Conservation (phyloP, 2,888 invertebrate genomes). For the Tinea pellionella region DNA sequence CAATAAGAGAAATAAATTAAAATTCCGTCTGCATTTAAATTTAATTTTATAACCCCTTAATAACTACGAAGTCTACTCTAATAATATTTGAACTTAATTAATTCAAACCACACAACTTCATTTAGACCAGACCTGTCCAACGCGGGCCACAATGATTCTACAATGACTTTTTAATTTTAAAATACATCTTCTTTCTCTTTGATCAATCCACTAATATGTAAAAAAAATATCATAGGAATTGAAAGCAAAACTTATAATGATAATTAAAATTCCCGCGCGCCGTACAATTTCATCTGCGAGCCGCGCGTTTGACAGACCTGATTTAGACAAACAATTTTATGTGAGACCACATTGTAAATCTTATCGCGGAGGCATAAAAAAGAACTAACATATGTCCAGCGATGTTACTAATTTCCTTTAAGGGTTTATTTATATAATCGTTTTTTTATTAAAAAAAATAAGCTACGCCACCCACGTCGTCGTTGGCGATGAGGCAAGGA, state of each 20-base stretch:
- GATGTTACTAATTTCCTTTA: constrained; percentile 66
- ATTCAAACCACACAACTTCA: constrained; percentile 3
- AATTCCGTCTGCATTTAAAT: neutral
- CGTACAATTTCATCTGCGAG: too few relatives aligned
- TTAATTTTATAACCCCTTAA: neutral
- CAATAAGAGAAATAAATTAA: too few relatives aligned
- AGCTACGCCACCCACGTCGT: constrained; percentile 61
- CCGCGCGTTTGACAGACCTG: too few relatives aligned
- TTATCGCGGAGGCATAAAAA: constrained; percentile 53
- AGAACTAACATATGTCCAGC: constrained; percentile 66
- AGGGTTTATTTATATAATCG: constrained; percentile 45
- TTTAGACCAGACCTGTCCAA: neutral
- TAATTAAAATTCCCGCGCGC: too few relatives aligned
- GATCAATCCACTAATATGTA: too few relatives aligned
- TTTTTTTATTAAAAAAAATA: constrained; percentile 44
- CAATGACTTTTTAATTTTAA: too few relatives aligned
- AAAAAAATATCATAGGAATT: too few relatives aligned
- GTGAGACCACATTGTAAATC: constrained; percentile 53
- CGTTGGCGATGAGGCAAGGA: constrained; percentile 3
- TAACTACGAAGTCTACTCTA: neutral
- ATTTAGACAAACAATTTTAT: too few relatives aligned
- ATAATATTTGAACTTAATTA: neutral
- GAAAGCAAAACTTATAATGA: too few relatives aligned
- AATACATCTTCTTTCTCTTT: too few relatives aligned
- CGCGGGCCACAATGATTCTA: too few relatives aligned